phyloP scores from a whole-genome alignment of 2,113 vertebrate species.

The Oreochromis tanganicae region DNA sequence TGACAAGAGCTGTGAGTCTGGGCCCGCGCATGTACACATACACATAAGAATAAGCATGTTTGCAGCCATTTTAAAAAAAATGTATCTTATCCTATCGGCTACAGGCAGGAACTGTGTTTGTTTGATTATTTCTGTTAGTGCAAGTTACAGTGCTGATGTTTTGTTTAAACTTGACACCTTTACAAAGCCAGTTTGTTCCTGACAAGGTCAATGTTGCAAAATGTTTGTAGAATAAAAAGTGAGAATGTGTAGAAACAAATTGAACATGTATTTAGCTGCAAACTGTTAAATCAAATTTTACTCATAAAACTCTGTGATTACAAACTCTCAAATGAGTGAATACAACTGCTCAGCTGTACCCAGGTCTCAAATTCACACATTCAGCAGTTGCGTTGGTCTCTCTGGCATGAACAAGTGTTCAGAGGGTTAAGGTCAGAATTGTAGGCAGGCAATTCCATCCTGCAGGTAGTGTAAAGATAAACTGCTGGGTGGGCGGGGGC shows the following conservation, averaged over 20 bases:
- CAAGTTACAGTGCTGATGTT: too few relatives aligned
- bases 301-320: background rate
- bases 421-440: background rate
- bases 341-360: background rate
- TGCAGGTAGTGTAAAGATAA: background rate
- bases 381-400: background rate
- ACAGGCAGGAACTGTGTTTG: background rate
- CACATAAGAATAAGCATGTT: background rate
- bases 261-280: background rate
- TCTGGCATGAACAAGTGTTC: background rate
- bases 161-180: background rate
- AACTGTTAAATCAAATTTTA: background rate
- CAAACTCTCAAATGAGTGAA: background rate
- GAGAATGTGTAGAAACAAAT: background rate
- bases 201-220: background rate
- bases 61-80: background rate
- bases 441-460: background rate
- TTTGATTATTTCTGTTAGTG: background rate
- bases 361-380: background rate
- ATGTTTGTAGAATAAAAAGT: background rate
- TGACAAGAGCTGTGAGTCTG: slow-evolving; percentile 93
- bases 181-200: background rate
- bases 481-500: rapidly evolving
- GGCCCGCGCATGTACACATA: rapidly evolving
- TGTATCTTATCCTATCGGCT: rapidly evolving